Conservation (phyloP, 2,888 invertebrate genomes). For the Macrosiphum euphorbiae region DNA sequence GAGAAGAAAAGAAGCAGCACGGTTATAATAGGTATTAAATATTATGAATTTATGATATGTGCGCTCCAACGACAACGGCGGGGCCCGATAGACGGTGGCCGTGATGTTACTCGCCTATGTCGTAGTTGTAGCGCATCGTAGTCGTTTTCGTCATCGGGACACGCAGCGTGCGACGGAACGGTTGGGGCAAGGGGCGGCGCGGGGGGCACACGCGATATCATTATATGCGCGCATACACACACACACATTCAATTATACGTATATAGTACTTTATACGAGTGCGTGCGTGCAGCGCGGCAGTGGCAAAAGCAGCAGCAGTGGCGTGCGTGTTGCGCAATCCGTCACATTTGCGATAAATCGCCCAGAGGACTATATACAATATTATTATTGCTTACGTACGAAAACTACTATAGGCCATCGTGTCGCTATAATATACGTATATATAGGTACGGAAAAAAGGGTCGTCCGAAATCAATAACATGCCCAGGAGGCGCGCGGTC, state of each 20-base stretch:
- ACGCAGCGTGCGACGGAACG: background rate
- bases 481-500: conserved; percentile 37
- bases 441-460: conserved; percentile 30
- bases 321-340: conserved; percentile 43
- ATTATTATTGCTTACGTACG: conserved; percentile 13
- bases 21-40: background rate
- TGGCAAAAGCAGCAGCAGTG: background rate
- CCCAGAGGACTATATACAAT: background rate
- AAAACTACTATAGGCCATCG: conserved; percentile 1
- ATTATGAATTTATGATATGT: background rate
- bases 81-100: background rate
- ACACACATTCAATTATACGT: background rate
- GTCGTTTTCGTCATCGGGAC: conserved; percentile 29
- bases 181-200: background rate
- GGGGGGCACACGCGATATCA: conserved; percentile 5
- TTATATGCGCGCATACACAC: background rate
- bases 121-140: background rate
- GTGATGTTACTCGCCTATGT: background rate
- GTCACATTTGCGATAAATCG: conserved; percentile 17
- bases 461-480: conserved; percentile 50
- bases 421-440: background rate
- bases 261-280: background rate
- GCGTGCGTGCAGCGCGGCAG: background rate
- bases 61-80: background rate
- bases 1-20: background rate